Evolutionary conservation across 2,888 invertebrate genomes (phyloP).

Genomic region (Clivina fossor): DNA sequence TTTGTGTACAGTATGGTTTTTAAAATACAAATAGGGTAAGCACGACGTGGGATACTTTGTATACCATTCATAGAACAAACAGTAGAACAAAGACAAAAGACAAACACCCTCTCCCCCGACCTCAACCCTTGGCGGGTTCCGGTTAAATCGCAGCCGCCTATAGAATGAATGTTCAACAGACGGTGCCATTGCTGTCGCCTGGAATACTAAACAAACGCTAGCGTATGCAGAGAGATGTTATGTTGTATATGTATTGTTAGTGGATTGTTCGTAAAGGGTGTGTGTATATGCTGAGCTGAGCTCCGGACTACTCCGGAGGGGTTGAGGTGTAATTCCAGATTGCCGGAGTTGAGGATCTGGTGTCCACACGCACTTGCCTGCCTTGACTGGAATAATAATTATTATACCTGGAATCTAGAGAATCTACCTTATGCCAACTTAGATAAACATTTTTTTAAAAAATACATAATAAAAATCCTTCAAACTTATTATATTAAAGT

Average conservation of each 20-base stretch:
- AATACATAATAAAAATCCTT: too few relatives aligned
- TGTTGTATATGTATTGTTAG: too few relatives aligned
- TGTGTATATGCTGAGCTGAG: not conserved
- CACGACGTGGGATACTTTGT: too few relatives aligned
- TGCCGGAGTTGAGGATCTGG: not conserved
- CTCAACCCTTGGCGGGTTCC: constrained; percentile 36
- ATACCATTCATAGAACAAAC: too few relatives aligned
- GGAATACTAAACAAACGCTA: constrained; percentile 47
- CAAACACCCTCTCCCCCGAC: not conserved
- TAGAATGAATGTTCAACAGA: constrained; percentile 47
- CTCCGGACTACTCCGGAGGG: not conserved
- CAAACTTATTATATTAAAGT: too few relatives aligned
- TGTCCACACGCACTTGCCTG: not conserved
- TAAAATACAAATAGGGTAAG: too few relatives aligned
- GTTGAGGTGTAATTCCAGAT: not conserved
- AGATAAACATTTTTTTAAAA: too few relatives aligned
- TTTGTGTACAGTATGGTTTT: too few relatives aligned
- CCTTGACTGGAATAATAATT: too few relatives aligned
- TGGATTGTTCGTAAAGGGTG: too few relatives aligned
- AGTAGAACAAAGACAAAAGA: constrained; percentile 37
- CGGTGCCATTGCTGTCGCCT: constrained; percentile 46
- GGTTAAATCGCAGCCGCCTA: constrained; percentile 42
- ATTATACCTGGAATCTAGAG: too few relatives aligned
- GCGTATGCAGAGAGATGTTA: constrained; percentile 42
- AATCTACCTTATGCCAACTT: too few relatives aligned